Percentiles rank a stretch among this genome's conserved stretches.
These are phyloP conservation scores for Shinisaurus crocodilurus DNA, from an alignment of 2,113 vertebrate genomes.

Conservation along the genomic window DNA sequence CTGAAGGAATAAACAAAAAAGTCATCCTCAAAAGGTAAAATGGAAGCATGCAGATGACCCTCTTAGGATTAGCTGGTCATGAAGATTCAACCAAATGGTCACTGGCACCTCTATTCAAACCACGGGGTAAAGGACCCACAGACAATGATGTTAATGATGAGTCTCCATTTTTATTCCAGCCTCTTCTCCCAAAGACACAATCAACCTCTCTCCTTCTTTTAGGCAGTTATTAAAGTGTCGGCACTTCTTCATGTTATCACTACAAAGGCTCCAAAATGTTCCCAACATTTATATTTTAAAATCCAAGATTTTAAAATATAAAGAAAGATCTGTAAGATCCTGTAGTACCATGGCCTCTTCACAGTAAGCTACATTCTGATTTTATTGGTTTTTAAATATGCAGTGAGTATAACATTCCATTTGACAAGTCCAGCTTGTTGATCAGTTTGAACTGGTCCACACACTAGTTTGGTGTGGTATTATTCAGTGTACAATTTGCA, in stretches of 20 bases:
- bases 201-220: neutral
- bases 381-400: neutral
- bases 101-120: neutral
- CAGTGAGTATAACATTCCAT: neutral
- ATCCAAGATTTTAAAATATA: too few species aligned
- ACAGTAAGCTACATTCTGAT: neutral
- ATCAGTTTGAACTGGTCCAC: neutral
- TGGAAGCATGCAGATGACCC: neutral
- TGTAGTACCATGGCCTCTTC: neutral
- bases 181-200: accelerated
- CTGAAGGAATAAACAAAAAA: conserved; percentile 64
- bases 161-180: neutral
- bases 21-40: neutral
- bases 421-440: neutral
- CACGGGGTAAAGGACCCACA: neutral
- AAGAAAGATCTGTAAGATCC: neutral
- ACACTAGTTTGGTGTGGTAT: neutral
- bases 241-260: neutral
- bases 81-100: neutral
- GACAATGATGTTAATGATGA: neutral
- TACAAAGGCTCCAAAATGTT: neutral
- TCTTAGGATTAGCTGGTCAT: neutral
- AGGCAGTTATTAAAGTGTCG: neutral
- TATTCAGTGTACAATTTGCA: too few species aligned
- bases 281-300: neutral